Evolutionary conservation across 2,113 vertebrate genomes (phyloP), one percentile per base, ranked within the genome.

Genomic region (Delphinus delphis): DNA sequence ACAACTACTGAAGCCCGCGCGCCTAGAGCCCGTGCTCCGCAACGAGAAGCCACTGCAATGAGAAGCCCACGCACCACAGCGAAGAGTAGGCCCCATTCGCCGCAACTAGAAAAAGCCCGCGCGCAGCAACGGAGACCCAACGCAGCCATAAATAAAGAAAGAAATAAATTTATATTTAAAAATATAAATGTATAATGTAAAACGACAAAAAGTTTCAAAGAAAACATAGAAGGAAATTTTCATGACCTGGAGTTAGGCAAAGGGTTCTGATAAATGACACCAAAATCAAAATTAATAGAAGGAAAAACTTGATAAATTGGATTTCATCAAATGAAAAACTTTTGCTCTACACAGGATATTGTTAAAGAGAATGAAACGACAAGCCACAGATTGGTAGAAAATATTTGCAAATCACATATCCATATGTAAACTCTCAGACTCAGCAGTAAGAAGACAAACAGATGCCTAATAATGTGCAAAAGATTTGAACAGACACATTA

Each of bases 311-410:
- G 4, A 63, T 86, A 86, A 53, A 70, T 70, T 28, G 33, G 50
- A 70, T 70, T 86, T 86, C 65, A 86, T 86, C 83, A 70, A 86
- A 70, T 68, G 47, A 28, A 70, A 70, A 86, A 70, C 65, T 41
- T 71, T 58, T 70, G 8, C 23, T 86, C 13, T 70, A 70, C 14
- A 4, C n/a, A 36, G 53, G 83, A 70, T 70, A 62, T 26, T 82
- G 26, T 31, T 62, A 38, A 70, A 36, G 65, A 70, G 65, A 86
- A 70, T 70, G 83, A 55, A 86, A 70, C 28, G 80, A 38, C 79
- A 81, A 81, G 20, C 20, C 44, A n/a, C 41, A 85, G 82, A 50
- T 36, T 6, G 31, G 21, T 50, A 55, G 65, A 70, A 86, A 86
- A 36, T 86, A 86, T 86, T 70, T 70, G 33, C 65, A 70, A 86